Conservation (phyloP, 2,797 vertebrate species). For the Psittacula echo region DNA sequence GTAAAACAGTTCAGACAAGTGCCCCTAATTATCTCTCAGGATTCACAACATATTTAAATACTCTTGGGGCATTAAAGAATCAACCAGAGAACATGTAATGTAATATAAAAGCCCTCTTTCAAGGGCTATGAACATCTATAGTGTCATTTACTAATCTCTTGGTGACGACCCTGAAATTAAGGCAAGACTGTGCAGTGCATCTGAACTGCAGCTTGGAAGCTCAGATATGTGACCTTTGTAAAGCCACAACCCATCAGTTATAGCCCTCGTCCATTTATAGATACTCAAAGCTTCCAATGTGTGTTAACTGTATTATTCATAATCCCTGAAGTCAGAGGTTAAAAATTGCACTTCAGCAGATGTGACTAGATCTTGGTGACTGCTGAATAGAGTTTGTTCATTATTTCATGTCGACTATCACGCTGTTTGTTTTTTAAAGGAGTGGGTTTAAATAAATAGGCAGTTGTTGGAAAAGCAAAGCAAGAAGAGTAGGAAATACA, state of each 20-base stretch:
- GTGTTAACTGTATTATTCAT: not conserved
- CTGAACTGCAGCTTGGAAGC: not conserved
- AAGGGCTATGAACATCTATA: not conserved
- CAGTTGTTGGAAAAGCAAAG: constrained; percentile 1
- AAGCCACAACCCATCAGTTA: not conserved
- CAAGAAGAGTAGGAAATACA: not conserved
- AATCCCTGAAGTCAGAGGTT: not conserved
- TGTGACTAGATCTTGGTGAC: not conserved
- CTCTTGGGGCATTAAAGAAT: constrained; percentile 8
- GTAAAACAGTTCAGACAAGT: constrained; percentile 17
- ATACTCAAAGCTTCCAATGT: not conserved
- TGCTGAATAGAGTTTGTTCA: not conserved
- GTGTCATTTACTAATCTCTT: constrained; percentile 20
- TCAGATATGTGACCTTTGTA: not conserved
- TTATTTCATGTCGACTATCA: not conserved
- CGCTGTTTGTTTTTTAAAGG: not conserved
- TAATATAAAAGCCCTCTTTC: constrained; percentile 5
- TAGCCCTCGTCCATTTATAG: not conserved
- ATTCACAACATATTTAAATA: constrained; percentile 50
- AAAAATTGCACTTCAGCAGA: not conserved
- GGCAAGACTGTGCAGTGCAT: not conserved
- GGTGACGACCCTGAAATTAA: not conserved
- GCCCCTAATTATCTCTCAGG: constrained; percentile 23
- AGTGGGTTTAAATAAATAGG: not conserved
- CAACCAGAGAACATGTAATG: not conserved